phyloP scores from a whole-genome alignment of 2,888 invertebrate species.

The Drosophila aldrichi region DNA sequence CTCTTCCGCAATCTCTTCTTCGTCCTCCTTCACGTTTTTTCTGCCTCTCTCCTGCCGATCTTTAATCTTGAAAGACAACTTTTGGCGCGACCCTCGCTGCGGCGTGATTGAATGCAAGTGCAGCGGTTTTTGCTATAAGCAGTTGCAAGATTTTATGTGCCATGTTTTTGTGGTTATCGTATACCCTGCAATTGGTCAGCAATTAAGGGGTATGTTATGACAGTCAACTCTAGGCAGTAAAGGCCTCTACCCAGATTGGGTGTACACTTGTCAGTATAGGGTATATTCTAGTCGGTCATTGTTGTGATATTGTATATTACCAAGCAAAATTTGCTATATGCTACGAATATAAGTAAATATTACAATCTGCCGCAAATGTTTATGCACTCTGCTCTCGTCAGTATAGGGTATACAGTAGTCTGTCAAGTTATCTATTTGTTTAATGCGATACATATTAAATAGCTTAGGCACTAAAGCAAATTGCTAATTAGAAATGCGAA shows the following conservation, averaged over 20 bases:
- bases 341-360: not conserved
- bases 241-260: too few relatives aligned
- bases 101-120: constrained; percentile 7
- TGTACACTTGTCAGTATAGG: not conserved
- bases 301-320: not conserved
- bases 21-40: not conserved
- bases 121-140: constrained; percentile 15
- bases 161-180: constrained; percentile 13
- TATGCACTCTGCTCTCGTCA: not conserved
- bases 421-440: not conserved
- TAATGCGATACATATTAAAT: not conserved
- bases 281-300: not conserved
- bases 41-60: not conserved
- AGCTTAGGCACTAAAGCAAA: not conserved
- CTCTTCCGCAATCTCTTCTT: too few relatives aligned
- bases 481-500: not conserved
- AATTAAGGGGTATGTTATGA: not conserved
- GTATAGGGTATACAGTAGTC: not conserved
- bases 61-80: not conserved
- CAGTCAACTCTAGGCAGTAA: too few relatives aligned
- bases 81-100: constrained; percentile 24
- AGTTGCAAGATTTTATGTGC: constrained; percentile 15
- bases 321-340: not conserved
- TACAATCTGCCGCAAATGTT: not conserved
- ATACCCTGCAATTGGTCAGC: constrained; percentile 4